Base-by-base conservation (phyloP, 2,797 vertebrate genomes). In the Xiphophorus birchmanni region DNA sequence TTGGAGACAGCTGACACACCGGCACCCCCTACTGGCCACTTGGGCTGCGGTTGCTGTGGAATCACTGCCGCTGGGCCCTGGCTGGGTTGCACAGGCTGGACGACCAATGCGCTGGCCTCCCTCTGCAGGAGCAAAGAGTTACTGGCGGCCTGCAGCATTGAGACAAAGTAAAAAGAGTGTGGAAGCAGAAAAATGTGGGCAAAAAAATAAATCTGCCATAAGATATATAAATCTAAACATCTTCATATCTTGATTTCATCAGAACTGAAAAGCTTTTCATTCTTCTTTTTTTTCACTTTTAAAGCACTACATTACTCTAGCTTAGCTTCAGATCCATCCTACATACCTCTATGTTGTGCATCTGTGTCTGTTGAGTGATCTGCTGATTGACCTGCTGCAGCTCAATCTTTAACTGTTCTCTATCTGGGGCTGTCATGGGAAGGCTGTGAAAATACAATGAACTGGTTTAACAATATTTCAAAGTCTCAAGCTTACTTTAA, bases 301-400 rank as follows among this genome's bases (percentile, higher is more conserved):
- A 13, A 60, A 60, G 50, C 50, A 54, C 50, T 18, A 52, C 1
- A 40, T 40, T 67, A 17, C 63, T 40, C 23, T 23, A 26, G 21
- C 67, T 69, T 12, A 44, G 37, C 67, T 69, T 69, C 40, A 71
- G 67, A 44, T 44, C 11, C 2, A 77, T 17, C 2, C 75, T 75
- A 89, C 90, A 75, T 84, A 99, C 98, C 97, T 99, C 97, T 76
- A 99, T 95, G 79, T 96, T 97, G 78, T 97, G 93, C 82, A 99
- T 95, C 91, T 99, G 97, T 58, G 97, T 98, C 93, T 99, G 98
- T 88, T 99, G 98, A 92, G 93, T 99, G 89, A 99, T 99, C 93
- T 99, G 94, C 85, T 95, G 93, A 94, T 98, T 99, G 86, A 99
- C 96, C 71, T 99, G 98, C 92, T 99, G 99, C 76, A 99, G 94